phyloP scores from a whole-genome alignment of 2,888 invertebrate species.

The Polietes domitor region DNA sequence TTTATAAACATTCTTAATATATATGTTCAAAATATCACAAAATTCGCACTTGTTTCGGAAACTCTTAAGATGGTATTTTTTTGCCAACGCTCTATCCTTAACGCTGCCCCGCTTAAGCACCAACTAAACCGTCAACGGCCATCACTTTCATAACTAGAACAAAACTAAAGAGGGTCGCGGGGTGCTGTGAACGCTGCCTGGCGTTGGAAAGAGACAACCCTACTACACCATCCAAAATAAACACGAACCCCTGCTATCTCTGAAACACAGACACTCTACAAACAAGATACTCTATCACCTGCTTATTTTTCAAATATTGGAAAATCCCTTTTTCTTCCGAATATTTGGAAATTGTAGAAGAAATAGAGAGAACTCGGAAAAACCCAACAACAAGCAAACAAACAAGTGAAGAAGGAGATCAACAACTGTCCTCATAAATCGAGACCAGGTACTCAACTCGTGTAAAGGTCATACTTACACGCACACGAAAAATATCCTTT shows the following conservation, averaged over 20 bases:
- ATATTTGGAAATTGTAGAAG: constrained; percentile 27
- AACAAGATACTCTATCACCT: constrained; percentile 50
- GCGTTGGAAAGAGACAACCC: constrained; percentile 3
- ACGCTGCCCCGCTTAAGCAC: constrained; percentile 1
- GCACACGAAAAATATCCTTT: not conserved
- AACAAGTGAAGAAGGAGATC: constrained; percentile 57
- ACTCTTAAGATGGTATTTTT: not conserved
- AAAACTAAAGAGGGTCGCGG: not conserved
- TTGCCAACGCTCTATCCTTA: not conserved
- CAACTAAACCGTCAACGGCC: constrained; percentile 1
- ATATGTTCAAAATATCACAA: not conserved
- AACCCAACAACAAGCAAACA: constrained; percentile 6
- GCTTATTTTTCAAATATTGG: constrained; percentile 41
- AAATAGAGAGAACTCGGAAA: too few species aligned
- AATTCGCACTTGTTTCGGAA: not conserved
- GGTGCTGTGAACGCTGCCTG: not conserved
- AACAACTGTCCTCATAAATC: constrained; percentile 43
- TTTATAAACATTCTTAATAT: not conserved
- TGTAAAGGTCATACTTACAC: constrained; percentile 5
- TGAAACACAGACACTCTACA: not conserved
- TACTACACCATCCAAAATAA: not conserved
- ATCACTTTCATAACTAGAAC: not conserved
- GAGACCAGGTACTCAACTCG: constrained; percentile 7
- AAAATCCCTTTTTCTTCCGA: constrained; percentile 32
- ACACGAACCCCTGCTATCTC: too few species aligned